Evolutionary conservation across 1,140 invertebrate genomes (phyloP).

Genomic region (Chymomyza costata): DNA sequence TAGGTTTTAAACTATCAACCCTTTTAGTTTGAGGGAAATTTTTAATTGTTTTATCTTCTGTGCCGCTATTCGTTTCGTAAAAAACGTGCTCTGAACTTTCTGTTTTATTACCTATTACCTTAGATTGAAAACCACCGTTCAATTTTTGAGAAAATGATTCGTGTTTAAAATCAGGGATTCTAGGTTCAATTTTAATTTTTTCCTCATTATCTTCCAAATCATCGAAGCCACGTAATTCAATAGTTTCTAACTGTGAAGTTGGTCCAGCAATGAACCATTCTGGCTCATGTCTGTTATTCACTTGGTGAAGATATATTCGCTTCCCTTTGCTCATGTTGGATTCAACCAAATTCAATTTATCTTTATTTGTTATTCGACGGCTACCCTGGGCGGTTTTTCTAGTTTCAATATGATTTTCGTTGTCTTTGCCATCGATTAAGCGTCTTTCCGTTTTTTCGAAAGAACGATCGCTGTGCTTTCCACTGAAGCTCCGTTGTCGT

Average conservation of each 20-base stretch:
- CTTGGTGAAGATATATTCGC: constrained; percentile 76
- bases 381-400: constrained; percentile 18
- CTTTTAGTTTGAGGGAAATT: constrained; percentile 4
- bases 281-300: constrained; percentile 78
- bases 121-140: too few species aligned
- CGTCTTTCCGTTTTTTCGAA: constrained; percentile 12
- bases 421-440: constrained; percentile 3
- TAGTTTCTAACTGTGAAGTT: constrained; percentile 93
- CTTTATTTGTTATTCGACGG: constrained; percentile 43
- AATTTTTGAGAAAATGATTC: too few species aligned
- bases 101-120: too few species aligned
- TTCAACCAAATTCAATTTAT: constrained; percentile 25
- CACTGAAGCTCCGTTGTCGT: constrained; percentile 25
- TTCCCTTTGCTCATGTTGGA: constrained; percentile 46
- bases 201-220: constrained; percentile 78
- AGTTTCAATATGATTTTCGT: constrained; percentile 10
- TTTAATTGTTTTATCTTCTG: constrained; percentile 10
- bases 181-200: neutral
- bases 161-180: neutral
- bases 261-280: constrained; percentile 91
- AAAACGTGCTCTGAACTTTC: too few species aligned
- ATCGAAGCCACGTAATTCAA: constrained; percentile 94
- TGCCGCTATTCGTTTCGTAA: constrained; percentile 6
- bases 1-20: constrained; percentile 9
- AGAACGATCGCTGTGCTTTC: constrained; percentile 8